phyloP scores from a whole-genome alignment of 2,888 invertebrate genomes.

The Apamea monoglypha region DNA sequence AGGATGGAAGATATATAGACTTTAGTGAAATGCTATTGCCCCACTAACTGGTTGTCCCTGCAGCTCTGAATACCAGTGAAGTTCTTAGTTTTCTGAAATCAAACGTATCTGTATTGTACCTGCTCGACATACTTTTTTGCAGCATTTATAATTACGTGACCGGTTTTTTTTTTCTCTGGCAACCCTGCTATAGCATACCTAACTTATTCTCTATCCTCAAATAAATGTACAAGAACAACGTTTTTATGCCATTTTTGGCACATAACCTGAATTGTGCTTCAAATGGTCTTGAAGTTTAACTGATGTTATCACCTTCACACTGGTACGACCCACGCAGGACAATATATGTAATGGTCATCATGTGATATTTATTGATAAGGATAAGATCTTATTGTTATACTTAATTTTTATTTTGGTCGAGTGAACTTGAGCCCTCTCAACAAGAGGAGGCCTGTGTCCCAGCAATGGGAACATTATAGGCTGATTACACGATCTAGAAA shows the following conservation, averaged over 20 bases:
- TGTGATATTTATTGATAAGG: constrained; percentile 38
- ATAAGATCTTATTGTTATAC: constrained; percentile 16
- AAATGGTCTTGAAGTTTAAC: constrained; percentile 28
- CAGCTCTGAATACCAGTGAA: background rate
- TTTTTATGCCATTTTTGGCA: constrained; percentile 14
- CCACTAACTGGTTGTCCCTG: background rate
- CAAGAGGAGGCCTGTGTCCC: no score
- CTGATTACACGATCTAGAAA: no score
- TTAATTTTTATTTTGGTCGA: background rate
- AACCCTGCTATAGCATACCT: no score
- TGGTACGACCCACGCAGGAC: constrained; percentile 23
- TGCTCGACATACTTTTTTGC: background rate
- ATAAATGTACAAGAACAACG: background rate
- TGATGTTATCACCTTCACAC: constrained; percentile 44
- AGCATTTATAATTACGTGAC: background rate
- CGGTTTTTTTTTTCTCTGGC: background rate
- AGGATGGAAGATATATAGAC: no score
- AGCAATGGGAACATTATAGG: no score
- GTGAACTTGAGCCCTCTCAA: background rate
- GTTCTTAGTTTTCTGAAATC: background rate
- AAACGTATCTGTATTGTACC: background rate
- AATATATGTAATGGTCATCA: background rate
- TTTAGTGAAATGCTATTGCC: background rate
- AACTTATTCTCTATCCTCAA: background rate
- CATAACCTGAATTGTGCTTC: constrained; percentile 18